Conservation (phyloP, 1,140 invertebrate genomes). For the Drosophila pruinosa region DNA sequence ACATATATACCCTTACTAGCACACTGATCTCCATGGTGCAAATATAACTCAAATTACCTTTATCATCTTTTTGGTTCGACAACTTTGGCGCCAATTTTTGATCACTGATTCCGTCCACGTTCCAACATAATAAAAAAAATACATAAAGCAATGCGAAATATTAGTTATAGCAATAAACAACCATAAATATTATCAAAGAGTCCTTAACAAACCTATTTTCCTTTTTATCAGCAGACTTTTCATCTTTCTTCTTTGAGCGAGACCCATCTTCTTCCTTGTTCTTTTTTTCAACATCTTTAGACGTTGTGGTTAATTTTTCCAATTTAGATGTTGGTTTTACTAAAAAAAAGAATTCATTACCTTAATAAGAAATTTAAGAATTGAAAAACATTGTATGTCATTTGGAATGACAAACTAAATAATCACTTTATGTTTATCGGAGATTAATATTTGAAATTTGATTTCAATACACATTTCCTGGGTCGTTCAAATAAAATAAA, state of each 20-base stretch:
- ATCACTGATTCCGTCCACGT: slow-evolving; percentile 39
- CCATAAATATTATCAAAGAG: too few relatives aligned
- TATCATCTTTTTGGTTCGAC: slow-evolving; percentile 75
- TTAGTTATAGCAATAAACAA: neutral
- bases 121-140: neutral
- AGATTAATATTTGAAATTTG: too few relatives aligned
- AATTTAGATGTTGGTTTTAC: slow-evolving; percentile 64
- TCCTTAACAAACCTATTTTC: slow-evolving; percentile 54
- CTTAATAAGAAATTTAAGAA: neutral
- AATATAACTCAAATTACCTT: slow-evolving; percentile 76
- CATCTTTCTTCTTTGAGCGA: slow-evolving; percentile 74
- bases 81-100: slow-evolving; percentile 64
- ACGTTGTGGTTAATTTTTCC: slow-evolving; percentile 46
- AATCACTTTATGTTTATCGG: too few relatives aligned
- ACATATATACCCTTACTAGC: slow-evolving; percentile 39
- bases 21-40: slow-evolving; percentile 39
- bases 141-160: neutral
- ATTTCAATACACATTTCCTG: too few relatives aligned
- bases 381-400: too few relatives aligned
- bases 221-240: slow-evolving; percentile 73
- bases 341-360: slow-evolving; percentile 15
- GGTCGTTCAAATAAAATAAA: too few relatives aligned
- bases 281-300: slow-evolving; percentile 66
- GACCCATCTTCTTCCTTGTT: slow-evolving; percentile 51
- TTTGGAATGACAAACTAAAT: too few relatives aligned